Base-by-base conservation (phyloP, 2,113 vertebrate genomes). In the Bombycilla garrulus region DNA sequence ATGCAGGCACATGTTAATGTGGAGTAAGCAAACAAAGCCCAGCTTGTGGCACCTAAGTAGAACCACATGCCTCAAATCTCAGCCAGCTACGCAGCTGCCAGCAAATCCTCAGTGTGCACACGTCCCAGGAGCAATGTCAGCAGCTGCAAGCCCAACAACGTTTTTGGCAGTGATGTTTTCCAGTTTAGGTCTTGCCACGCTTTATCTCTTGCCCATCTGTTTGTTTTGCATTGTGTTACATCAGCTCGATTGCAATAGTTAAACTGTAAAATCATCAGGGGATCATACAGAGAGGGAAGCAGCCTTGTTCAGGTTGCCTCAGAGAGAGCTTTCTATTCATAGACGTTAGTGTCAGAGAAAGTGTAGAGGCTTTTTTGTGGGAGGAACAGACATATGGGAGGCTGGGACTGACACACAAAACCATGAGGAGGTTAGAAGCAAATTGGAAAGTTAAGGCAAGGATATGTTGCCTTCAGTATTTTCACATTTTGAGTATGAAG, bases 21-120 rank as follows among this genome's bases (percentile, higher is more conserved):
- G 72, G 88, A 88, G 83, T 62, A 90, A 90, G 88, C 88, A 94
- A 93, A 94, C 92, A 94, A 95, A 95, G 88, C 91, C 51, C 92
- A 88, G 91, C 94, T 90, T 96, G 94, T 86, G 94, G 92, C 95
- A 95, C 47, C 88, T 94, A 94, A 96, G 81, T 42, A 84, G 80
- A 95, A 93, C 82, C 95, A 93, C 92, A 95, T 94, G 96, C 71
- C 0, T 0, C 80, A 88, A 83, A 84, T 79, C 92, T 92, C 64
- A 66, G 88, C 86, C 88, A 88, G 82, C 67, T 36, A 8, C 0
- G 1, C 82, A 88, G 82, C 90, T 90, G 92, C 94, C 91, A 80
- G 95, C 79, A 81, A 53, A 80, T 66, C 42, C 70, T 86, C 74
- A 38, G 79, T 5, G 0, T 38, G 50, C 92, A 80, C 45, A 29